These are phyloP conservation scores for Lasioglossum vierecki DNA, from an alignment of 2,888 invertebrate genomes.

Conservation along the genomic window DNA sequence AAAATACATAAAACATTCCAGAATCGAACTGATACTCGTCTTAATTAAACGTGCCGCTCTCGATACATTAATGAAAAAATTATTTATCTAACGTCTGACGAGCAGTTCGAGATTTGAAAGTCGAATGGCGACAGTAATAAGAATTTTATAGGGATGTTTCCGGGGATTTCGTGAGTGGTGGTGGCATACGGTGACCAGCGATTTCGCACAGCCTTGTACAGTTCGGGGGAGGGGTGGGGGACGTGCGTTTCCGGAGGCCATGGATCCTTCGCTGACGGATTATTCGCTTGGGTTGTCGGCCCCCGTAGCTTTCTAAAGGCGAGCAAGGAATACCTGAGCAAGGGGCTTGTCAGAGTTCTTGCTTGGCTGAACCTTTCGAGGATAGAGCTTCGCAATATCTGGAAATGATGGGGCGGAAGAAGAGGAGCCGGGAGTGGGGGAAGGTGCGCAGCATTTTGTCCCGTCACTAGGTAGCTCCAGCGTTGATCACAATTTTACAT, in stretches of 20 bases:
- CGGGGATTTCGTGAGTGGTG: constrained; percentile 6
- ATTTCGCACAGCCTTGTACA: not conserved
- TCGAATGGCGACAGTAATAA: not conserved
- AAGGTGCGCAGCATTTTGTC: not conserved
- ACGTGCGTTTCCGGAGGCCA: not conserved
- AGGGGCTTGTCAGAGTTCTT: not conserved
- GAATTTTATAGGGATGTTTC: not conserved
- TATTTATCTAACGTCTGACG: too few species aligned
- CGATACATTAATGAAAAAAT: too few species aligned
- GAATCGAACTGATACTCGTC: too few species aligned
- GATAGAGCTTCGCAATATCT: constrained; percentile 2
- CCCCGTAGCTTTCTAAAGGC: not conserved
- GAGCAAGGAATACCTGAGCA: not conserved
- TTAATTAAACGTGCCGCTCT: too few species aligned
- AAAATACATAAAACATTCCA: too few species aligned
- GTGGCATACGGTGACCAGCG: not conserved
- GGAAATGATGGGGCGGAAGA: constrained; percentile 9
- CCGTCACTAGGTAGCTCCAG: not conserved
- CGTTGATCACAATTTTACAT: too few species aligned
- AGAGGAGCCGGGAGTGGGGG: not conserved
- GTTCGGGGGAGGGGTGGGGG: not conserved
- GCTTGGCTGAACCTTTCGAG: constrained; percentile 10
- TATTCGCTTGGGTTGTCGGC: not conserved
- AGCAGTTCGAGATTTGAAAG: not conserved
- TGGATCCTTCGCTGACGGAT: constrained; percentile 1